Evolutionary conservation across 2,113 vertebrate genomes (phyloP).

Genomic region (Danionella cerebrum): DNA sequence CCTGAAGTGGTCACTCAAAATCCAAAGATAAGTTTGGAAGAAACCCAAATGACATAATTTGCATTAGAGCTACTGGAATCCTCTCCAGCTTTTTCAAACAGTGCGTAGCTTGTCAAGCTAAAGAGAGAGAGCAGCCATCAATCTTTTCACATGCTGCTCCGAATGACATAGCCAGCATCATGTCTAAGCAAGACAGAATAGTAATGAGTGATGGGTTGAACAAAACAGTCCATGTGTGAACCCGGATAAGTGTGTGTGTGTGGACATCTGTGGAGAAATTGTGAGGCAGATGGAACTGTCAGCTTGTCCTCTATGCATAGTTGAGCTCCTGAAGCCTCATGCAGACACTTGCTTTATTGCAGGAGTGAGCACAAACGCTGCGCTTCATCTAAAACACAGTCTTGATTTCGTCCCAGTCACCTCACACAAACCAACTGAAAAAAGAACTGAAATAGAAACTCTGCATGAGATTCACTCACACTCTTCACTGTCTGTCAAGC

Average conservation of each 20-base stretch:
- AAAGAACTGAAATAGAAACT: constrained; percentile 31
- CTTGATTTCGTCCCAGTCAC: constrained; percentile 24
- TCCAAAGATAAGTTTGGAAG: neutral
- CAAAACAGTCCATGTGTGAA: constrained; percentile 6
- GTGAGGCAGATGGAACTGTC: constrained; percentile 45
- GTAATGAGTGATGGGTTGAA: constrained; percentile 28
- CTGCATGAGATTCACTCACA: constrained; percentile 31
- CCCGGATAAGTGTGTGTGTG: neutral
- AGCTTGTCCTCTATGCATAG: constrained; percentile 41
- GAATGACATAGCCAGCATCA: constrained; percentile 1
- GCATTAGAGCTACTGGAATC: neutral
- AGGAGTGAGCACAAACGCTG: constrained; percentile 27
- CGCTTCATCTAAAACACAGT: constrained; percentile 20
- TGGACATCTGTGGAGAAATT: constrained; percentile 4
- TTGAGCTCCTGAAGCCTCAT: constrained; percentile 39
- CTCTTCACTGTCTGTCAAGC: constrained; percentile 25
- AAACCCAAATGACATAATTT: neutral
- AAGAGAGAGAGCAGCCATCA: neutral
- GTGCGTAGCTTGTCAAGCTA: neutral
- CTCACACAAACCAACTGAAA: constrained; percentile 23
- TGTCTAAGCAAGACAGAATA: constrained; percentile 13
- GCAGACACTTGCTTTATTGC: constrained; percentile 30
- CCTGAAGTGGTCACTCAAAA: neutral
- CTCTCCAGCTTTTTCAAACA: constrained; percentile 6
- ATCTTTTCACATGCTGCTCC: neutral